phyloP scores from a whole-genome alignment of 2,888 invertebrate genomes.

The Dicycla oo region DNA sequence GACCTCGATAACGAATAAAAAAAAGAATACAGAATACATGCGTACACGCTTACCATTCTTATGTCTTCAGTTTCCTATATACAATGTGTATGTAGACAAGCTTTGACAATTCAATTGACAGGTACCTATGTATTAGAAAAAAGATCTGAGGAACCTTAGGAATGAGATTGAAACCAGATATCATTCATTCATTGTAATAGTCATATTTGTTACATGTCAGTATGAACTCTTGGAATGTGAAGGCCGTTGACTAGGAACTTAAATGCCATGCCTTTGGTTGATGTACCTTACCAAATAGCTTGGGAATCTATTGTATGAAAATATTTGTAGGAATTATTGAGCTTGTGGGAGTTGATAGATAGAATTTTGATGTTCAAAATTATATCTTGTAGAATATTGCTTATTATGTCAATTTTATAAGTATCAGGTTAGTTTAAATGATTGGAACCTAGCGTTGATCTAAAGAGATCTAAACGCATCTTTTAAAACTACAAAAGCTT shows the following conservation, averaged over 20 bases:
- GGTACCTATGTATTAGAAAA: conserved; percentile 30
- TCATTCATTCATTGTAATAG: conserved; percentile 53
- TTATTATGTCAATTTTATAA: no score
- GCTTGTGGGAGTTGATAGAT: background rate
- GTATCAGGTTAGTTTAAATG: no score
- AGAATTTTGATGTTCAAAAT: background rate
- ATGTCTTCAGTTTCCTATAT: conserved; percentile 18
- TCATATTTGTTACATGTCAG: conserved; percentile 59
- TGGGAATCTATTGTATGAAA: conserved; percentile 22
- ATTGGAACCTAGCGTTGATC: no score
- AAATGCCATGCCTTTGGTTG: conserved; percentile 61
- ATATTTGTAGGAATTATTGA: conserved; percentile 9
- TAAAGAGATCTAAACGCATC: no score
- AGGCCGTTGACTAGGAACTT: conserved; percentile 71
- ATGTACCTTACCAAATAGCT: conserved; percentile 37
- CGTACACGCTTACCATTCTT: conserved; percentile 36
- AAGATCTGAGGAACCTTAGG: conserved; percentile 12
- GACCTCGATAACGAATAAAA: conserved; percentile 34
- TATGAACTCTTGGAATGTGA: conserved; percentile 68
- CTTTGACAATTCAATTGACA: conserved; percentile 40
- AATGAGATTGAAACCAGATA: conserved; percentile 51
- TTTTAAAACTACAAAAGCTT: background rate
- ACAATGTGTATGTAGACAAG: background rate
- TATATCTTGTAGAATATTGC: no score
- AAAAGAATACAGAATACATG: conserved; percentile 1